phyloP scores from a whole-genome alignment of 1,140 invertebrate genomes.

The Condylostylus longicornis region DNA sequence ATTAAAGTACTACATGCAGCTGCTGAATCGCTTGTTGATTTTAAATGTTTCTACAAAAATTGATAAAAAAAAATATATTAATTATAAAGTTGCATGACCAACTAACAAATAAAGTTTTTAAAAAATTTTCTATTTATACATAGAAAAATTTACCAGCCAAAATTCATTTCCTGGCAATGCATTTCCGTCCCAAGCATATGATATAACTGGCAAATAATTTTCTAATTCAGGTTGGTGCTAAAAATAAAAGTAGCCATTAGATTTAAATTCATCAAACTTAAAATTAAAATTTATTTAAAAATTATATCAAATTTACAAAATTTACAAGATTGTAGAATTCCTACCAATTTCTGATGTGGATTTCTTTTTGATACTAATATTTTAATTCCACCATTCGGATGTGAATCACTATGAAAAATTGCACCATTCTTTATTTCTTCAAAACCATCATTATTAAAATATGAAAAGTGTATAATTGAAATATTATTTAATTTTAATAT shows the following conservation, averaged over 20 bases:
- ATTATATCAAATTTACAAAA: no score
- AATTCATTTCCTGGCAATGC: constrained; percentile 48
- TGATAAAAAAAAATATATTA: not conserved
- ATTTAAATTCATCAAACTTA: no score
- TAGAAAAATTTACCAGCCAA: constrained; percentile 32
- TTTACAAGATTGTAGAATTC: no score
- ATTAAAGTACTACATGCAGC: constrained; percentile 43
- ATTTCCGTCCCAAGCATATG: constrained; percentile 54
- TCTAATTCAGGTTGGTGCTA: constrained; percentile 9
- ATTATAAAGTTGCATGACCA: no score
- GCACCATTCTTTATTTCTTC: constrained; percentile 15
- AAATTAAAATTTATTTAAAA: no score
- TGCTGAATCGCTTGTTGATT: constrained; percentile 42
- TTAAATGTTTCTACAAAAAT: constrained; percentile 18
- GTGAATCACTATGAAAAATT: constrained; percentile 8
- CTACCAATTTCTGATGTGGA: constrained; percentile 16
- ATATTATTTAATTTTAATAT: constrained; percentile 13
- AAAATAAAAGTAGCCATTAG: not conserved
- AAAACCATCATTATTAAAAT: constrained; percentile 17
- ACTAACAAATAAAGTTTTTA: no score
- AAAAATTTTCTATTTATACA: no score
- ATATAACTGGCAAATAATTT: constrained; percentile 36
- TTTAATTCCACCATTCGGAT: constrained; percentile 20
- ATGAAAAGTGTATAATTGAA: constrained; percentile 26
- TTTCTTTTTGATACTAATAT: constrained; percentile 20